A percentile compares a stretch with the other conserved stretches of the same genome.
These are phyloP conservation scores for Cyanocitta stelleri DNA, from an alignment of 2,113 vertebrate species.

Conservation along the genomic window DNA sequence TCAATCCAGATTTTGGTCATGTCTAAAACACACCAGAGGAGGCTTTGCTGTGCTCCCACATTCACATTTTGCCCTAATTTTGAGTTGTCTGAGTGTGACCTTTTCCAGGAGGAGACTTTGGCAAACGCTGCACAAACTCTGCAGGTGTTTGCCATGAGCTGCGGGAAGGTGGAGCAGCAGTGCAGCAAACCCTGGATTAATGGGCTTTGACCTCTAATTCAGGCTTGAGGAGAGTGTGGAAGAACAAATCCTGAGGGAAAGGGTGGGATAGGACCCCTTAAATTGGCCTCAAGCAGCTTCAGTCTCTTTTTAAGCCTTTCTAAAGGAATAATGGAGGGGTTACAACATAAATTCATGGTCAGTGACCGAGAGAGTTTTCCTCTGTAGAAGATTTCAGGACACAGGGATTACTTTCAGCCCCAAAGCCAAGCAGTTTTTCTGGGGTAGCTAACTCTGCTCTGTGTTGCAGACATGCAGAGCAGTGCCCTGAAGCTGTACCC, in stretches of 20 bases:
- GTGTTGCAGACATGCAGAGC: conserved; percentile 86
- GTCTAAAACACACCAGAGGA: neutral
- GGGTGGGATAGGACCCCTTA: neutral
- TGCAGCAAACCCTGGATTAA: neutral
- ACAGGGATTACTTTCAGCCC: neutral
- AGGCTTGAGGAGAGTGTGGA: neutral
- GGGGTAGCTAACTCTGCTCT: neutral
- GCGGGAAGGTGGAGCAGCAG: neutral
- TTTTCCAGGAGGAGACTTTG: neutral
- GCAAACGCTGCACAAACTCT: neutral
- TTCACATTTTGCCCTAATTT: neutral
- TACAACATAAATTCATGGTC: fast-evolving
- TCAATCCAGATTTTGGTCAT: neutral
- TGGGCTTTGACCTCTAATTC: neutral
- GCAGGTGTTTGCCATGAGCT: neutral
- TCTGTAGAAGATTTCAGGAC: neutral
- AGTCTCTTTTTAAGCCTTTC: neutral
- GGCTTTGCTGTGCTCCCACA: neutral
- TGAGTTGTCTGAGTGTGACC: neutral
- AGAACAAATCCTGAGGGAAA: neutral
- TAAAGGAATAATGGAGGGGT: neutral
- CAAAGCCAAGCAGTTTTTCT: neutral
- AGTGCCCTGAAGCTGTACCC: conserved; percentile 89
- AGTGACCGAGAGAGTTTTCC: neutral
- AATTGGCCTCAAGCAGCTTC: neutral